Percentiles rank a stretch among this genome's conserved stretches.
Evolutionary conservation across 2,888 invertebrate genomes (phyloP).

Genomic region (Uropetala carovei): DNA sequence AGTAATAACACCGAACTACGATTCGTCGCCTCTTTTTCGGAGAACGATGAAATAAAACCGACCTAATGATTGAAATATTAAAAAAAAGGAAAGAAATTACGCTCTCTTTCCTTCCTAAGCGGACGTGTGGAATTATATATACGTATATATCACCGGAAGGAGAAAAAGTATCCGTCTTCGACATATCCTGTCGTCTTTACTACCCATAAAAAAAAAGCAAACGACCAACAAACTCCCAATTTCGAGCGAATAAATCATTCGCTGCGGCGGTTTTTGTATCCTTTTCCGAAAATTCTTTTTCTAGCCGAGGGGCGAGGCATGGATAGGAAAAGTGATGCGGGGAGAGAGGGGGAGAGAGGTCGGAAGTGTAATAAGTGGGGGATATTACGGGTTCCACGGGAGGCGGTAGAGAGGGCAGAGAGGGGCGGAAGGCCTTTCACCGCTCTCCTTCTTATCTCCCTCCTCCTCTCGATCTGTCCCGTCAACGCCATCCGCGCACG

Average conservation of each 20-base stretch:
- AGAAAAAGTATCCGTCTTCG: neutral
- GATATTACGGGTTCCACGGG: conserved; percentile 21
- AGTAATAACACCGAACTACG: too few relatives aligned
- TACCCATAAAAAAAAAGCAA: neutral
- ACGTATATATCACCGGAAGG: neutral
- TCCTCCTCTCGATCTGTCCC: neutral
- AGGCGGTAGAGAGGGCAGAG: conserved; percentile 75
- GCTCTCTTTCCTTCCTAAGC: neutral
- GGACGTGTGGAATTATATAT: too few relatives aligned
- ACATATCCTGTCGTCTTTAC: neutral
- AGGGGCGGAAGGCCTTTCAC: conserved; percentile 76
- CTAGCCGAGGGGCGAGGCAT: conserved; percentile 73
- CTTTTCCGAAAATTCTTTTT: neutral
- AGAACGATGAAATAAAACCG: too few relatives aligned
- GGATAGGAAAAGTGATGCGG: conserved; percentile 72
- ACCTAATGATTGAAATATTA: too few relatives aligned
- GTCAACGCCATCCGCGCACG: conserved; percentile 72
- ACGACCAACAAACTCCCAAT: neutral
- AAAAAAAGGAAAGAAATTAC: too few relatives aligned
- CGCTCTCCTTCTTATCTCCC: neutral
- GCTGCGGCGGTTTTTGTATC: neutral
- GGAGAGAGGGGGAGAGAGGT: conserved; percentile 67
- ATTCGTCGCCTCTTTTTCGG: too few relatives aligned
- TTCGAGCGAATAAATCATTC: neutral
- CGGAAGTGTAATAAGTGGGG: conserved; percentile 76